Evolutionary conservation across 1,140 invertebrate genomes (phyloP).

Genomic region (Notospermus geniculatus): DNA sequence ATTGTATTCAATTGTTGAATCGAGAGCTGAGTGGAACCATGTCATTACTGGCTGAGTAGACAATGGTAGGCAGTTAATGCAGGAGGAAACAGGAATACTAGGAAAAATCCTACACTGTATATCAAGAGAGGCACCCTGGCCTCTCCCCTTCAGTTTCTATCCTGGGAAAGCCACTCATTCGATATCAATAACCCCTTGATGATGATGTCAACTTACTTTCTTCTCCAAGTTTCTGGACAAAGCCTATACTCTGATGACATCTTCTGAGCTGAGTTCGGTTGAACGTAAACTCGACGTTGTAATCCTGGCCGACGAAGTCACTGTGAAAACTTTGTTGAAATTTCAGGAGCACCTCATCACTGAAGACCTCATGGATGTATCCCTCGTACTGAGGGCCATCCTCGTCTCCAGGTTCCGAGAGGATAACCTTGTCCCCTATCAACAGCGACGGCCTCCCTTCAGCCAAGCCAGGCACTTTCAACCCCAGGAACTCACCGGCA

Average conservation of each 20-base stretch:
- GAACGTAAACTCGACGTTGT: slow-evolving; percentile 40
- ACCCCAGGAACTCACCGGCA: slow-evolving; percentile 63
- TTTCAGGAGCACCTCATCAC: slow-evolving; percentile 65
- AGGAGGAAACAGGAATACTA: too few species aligned
- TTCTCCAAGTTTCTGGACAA: slow-evolving; percentile 56
- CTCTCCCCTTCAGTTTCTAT: too few species aligned
- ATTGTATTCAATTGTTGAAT: too few species aligned
- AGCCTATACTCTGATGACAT: slow-evolving; percentile 66
- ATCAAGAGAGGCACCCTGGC: too few species aligned
- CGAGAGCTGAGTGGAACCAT: too few species aligned
- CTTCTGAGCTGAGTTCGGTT: slow-evolving; percentile 59
- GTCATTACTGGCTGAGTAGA: too few species aligned
- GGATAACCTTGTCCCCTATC: slow-evolving; percentile 71
- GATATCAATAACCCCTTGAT: background rate
- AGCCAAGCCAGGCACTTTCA: slow-evolving; percentile 75
- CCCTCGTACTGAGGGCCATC: slow-evolving; percentile 66
- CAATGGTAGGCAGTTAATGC: too few species aligned
- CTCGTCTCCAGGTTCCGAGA: slow-evolving; percentile 57
- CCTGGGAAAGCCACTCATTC: too few species aligned
- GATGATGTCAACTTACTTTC: slow-evolving; percentile 28
- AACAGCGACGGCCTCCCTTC: slow-evolving; percentile 83
- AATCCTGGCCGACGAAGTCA: slow-evolving; percentile 37
- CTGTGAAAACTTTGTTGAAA: slow-evolving; percentile 71
- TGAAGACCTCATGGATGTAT: slow-evolving; percentile 70
- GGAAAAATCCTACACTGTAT: too few species aligned